Base-by-base conservation (phyloP, 2,888 invertebrate genomes). In the Athrips mouffetella region DNA sequence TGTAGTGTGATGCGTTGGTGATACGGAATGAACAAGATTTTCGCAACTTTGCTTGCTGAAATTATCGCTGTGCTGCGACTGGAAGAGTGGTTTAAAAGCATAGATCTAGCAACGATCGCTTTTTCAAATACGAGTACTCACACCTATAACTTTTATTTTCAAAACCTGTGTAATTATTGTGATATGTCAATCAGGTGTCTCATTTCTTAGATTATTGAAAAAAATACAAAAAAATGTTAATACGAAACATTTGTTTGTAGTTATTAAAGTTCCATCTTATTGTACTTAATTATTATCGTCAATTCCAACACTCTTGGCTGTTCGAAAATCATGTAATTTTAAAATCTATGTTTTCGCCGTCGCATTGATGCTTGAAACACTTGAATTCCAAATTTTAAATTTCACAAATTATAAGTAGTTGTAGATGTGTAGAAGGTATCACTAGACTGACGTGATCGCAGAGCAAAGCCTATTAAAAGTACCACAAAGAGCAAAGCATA, bases 1-100 rank as follows among this genome's bases (percentile, higher is more conserved):
- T 57, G 68, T 80, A 80, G 80, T 71, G 60, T 67, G 65, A 70
- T 52, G 74, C 72, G 74, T 74, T 67, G 65, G 16, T 23, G 35
- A 15, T 47, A 18, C 31, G 16, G 23, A 33, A 33, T 42, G 35
- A 49, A 37, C 21, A 10, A 21, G 11, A 18, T n/a, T 37, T 20
- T 37, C n/a, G 27, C 27, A n/a, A 27, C 27, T 4, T 2, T 10
- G n/a, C 7, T 27, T 7, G 7, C 27, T 7, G 27, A 27, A 27
- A 27, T 3, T 27, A 8, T 27, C 3, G n/a, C n/a, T n/a, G 7
- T n/a, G n/a, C n/a, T n/a, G n/a, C n/a, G n/a, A n/a, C n/a, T n/a
- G n/a, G n/a, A n/a, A n/a, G n/a, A n/a, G n/a, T n/a, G n/a, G n/a
- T n/a, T n/a, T n/a, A n/a, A n/a, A n/a, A n/a, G n/a, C n/a, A n/a